These are phyloP conservation scores for Gymnogyps californianus DNA, from an alignment of 2,113 vertebrate genomes.

Conservation along the genomic window DNA sequence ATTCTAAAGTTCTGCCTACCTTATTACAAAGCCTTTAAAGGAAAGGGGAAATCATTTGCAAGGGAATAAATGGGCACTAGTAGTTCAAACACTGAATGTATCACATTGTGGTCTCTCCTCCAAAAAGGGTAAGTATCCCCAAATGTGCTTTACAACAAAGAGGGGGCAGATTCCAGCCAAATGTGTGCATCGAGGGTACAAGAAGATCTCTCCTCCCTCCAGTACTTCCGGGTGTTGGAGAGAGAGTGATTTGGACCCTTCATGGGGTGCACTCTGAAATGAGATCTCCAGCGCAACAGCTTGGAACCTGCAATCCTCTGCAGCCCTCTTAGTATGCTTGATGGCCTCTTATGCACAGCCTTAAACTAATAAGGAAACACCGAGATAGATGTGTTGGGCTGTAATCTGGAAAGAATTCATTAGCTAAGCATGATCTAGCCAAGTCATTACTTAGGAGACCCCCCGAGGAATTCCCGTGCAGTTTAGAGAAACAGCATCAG, in stretches of 20 bases:
- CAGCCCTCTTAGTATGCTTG: background rate
- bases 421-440: background rate
- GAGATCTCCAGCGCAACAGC: background rate
- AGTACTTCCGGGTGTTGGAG: background rate
- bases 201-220: background rate
- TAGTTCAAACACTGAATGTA: background rate
- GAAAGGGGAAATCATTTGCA: background rate
- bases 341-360: background rate
- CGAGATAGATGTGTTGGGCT: background rate
- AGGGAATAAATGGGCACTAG: background rate
- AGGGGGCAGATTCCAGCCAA: background rate
- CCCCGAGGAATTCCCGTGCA: background rate
- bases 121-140: background rate
- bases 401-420: background rate
- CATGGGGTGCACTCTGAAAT: accelerated
- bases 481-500: background rate
- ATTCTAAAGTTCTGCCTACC: constrained; percentile 25
- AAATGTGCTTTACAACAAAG: background rate
- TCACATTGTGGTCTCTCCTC: background rate
- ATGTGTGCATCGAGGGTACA: background rate
- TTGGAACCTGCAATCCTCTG: background rate
- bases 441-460: background rate
- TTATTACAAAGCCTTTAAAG: constrained; percentile 45
- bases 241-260: background rate
- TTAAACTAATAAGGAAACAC: constrained; percentile 13